Conservation (phyloP, 1,140 invertebrate species). For the Heliconius himera region DNA sequence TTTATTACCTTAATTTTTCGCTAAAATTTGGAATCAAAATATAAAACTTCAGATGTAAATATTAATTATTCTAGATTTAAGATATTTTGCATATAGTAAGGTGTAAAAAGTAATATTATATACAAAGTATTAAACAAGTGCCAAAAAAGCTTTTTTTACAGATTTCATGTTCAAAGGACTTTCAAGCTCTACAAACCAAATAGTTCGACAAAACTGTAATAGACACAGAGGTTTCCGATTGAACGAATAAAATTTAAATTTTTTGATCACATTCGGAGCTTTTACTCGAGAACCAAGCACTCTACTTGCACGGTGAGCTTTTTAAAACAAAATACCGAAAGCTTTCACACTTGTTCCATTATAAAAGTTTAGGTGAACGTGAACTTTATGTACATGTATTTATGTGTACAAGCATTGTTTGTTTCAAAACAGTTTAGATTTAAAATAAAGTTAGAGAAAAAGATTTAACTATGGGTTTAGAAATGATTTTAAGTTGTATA, state of each 20-base stretch:
- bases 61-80: too few relatives aligned
- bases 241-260: slow-evolving; percentile 7
- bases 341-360: slow-evolving; percentile 2
- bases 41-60: too few relatives aligned
- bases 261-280: slow-evolving; percentile 8
- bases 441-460: neutral
- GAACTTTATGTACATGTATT: neutral
- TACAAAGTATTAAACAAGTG: neutral
- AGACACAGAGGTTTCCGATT: slow-evolving; percentile 7
- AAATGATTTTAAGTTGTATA: too few relatives aligned
- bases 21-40: neutral
- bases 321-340: slow-evolving; percentile 8
- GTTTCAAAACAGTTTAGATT: neutral
- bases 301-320: neutral
- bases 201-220: neutral
- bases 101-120: neutral
- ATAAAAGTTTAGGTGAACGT: neutral
- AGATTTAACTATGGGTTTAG: too few relatives aligned
- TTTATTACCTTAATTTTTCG: neutral
- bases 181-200: neutral
- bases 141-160: neutral
- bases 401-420: neutral
- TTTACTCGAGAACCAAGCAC: neutral
- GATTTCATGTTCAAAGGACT: neutral
- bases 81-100: too few relatives aligned